These are phyloP conservation scores for Sarotherodon lohbergeri DNA, from an alignment of 2,113 vertebrate genomes.

Conservation along the genomic window DNA sequence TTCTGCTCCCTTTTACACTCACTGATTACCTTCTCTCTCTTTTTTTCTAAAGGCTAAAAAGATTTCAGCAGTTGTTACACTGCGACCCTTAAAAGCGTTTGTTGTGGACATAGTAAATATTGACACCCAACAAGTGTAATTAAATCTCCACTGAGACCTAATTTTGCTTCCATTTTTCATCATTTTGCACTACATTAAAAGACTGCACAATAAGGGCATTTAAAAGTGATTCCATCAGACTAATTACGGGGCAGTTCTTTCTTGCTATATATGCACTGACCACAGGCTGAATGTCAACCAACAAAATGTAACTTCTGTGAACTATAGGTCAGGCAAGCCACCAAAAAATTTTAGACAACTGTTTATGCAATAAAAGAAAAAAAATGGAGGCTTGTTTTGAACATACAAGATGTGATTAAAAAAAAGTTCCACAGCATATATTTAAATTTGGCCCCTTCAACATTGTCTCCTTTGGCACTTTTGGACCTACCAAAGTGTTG, in stretches of 20 bases:
- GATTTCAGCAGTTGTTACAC: not conserved
- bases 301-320: not conserved
- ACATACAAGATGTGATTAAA: not conserved
- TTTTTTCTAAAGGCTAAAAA: not conserved
- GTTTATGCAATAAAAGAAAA: not conserved
- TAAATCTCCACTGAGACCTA: not conserved
- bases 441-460: not conserved
- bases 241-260: not conserved
- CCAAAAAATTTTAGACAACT: not conserved
- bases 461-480: not conserved
- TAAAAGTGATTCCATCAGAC: not conserved
- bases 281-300: not conserved
- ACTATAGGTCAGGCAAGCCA: not conserved
- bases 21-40: not conserved
- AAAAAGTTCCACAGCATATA: not conserved
- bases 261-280: not conserved
- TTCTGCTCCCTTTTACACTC: slow-evolving; percentile 16
- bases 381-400: not conserved
- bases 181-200: not conserved
- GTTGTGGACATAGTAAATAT: not conserved
- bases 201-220: not conserved
- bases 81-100: not conserved
- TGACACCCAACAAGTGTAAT: not conserved
- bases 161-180: not conserved
- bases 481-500: not conserved